Conservation (phyloP, 2,888 invertebrate species). For the Cenopis cana region DNA sequence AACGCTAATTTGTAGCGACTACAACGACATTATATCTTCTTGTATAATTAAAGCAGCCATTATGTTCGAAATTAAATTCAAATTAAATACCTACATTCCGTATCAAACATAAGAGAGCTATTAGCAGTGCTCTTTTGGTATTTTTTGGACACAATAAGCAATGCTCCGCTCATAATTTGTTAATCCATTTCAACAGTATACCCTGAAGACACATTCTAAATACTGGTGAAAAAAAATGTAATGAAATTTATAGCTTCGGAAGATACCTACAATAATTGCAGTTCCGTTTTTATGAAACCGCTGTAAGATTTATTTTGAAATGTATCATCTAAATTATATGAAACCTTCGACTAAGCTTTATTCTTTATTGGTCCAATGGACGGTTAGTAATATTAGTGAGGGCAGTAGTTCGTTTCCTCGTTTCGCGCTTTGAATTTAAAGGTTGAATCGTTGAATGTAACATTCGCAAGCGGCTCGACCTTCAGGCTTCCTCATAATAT, state of each 20-base stretch:
- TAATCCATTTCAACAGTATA: neutral
- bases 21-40: conserved; percentile 1
- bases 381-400: neutral
- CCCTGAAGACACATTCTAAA: neutral
- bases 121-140: neutral
- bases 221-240: too few relatives aligned
- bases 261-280: too few relatives aligned
- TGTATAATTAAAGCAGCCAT: neutral
- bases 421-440: neutral
- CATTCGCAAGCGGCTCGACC: conserved; percentile 29
- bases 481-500: conserved; percentile 32
- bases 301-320: too few relatives aligned
- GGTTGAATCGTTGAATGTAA: conserved; percentile 6
- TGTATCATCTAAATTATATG: too few relatives aligned
- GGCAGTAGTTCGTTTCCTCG: neutral
- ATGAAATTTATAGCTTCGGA: too few relatives aligned
- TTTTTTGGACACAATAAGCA: neutral
- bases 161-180: neutral
- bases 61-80: conserved; percentile 5
- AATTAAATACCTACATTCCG: conserved; percentile 7
- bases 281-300: too few relatives aligned
- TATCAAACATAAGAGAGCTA: neutral
- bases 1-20: neutral
- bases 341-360: neutral
- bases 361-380: neutral